These are phyloP conservation scores for Ctena decussata DNA, from an alignment of 2,888 invertebrate genomes.

Conservation along the genomic window DNA sequence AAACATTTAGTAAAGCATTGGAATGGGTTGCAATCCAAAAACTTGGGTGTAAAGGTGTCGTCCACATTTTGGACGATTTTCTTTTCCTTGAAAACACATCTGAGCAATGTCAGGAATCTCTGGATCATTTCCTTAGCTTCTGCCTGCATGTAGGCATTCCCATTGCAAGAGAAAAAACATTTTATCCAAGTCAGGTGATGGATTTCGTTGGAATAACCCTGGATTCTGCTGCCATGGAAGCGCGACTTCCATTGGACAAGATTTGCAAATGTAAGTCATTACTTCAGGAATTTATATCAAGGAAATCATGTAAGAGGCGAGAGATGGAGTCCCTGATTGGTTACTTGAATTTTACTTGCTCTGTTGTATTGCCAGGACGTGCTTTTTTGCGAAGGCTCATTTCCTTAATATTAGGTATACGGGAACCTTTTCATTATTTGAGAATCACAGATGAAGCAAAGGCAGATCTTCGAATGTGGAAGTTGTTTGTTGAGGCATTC, in stretches of 20 bases:
- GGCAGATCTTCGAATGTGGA: conserved; percentile 25
- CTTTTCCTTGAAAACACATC: conserved; percentile 4
- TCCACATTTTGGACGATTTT: conserved; percentile 56
- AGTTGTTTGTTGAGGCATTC: conserved; percentile 4
- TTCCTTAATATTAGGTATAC: no score
- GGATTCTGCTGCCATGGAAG: conserved; percentile 43
- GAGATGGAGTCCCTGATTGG: no score
- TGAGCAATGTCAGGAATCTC: background rate
- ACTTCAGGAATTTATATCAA: no score
- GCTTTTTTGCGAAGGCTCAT: no score
- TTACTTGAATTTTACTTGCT: no score
- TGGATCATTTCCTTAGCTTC: conserved; percentile 2
- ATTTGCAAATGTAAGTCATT: background rate
- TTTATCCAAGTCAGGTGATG: background rate
- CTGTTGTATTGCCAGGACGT: no score
- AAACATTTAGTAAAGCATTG: conserved; percentile 40
- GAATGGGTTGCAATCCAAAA: conserved; percentile 18
- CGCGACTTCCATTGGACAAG: conserved; percentile 11
- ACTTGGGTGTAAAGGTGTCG: background rate
- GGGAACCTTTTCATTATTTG: background rate
- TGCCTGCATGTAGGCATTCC: conserved; percentile 28
- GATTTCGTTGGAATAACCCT: background rate
- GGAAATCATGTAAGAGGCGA: no score
- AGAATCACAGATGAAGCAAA: background rate
- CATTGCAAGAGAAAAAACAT: conserved; percentile 41